These are phyloP conservation scores for Aselliscus stoliczkanus DNA, from an alignment of 2,797 vertebrate species.

Conservation along the genomic window DNA sequence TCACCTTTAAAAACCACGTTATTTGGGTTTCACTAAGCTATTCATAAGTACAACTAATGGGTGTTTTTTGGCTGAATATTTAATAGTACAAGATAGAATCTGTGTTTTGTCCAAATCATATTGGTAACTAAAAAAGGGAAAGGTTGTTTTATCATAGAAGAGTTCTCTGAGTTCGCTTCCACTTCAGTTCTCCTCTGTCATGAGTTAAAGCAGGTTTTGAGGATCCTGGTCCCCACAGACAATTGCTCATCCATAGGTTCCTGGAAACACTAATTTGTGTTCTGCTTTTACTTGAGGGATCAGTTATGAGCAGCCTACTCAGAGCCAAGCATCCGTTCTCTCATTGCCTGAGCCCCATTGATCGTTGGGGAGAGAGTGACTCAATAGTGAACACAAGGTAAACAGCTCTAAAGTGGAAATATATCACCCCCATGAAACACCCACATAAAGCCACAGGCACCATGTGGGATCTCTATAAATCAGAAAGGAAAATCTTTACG, in stretches of 20 bases:
- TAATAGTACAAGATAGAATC: not conserved
- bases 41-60: not conserved
- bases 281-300: slow-evolving; percentile 50
- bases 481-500: slow-evolving; percentile 68
- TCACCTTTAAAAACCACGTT: not conserved
- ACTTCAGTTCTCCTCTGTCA: not conserved
- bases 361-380: slow-evolving; percentile 64
- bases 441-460: slow-evolving; percentile 25
- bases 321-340: slow-evolving; percentile 54
- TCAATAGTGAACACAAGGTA: slow-evolving; percentile 64
- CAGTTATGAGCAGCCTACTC: slow-evolving; percentile 68
- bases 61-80: not conserved
- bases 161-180: not conserved
- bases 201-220: slow-evolving; percentile 52
- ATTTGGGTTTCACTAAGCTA: not conserved
- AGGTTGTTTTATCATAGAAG: not conserved
- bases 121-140: not conserved
- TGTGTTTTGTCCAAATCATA: not conserved
- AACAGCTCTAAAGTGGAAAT: slow-evolving; percentile 67
- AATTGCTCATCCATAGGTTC: slow-evolving; percentile 49
- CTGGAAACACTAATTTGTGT: slow-evolving; percentile 51
- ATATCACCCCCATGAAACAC: slow-evolving; percentile 58
- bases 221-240: slow-evolving; percentile 55
- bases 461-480: slow-evolving; percentile 69
- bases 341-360: slow-evolving; percentile 56